Evolutionary conservation across 2,888 invertebrate species (phyloP).

Genomic region (Hypomecis punctinalis): DNA sequence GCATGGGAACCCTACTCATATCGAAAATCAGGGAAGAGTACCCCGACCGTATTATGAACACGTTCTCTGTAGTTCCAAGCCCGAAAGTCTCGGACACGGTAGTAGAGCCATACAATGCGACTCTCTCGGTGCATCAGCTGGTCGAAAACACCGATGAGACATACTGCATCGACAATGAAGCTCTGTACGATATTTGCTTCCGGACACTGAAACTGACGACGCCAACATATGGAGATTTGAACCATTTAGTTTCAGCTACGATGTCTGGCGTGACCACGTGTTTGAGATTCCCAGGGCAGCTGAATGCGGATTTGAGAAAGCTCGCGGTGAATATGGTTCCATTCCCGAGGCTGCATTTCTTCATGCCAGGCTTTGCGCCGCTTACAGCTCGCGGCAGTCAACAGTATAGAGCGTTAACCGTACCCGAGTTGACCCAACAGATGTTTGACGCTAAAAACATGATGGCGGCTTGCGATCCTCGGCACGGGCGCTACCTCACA

Average conservation of each 20-base stretch:
- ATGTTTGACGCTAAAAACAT: slow-evolving; percentile 98
- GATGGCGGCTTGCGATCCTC: slow-evolving; percentile 97
- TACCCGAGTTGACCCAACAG: slow-evolving; percentile 94
- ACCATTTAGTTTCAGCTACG: slow-evolving; percentile 78
- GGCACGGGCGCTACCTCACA: slow-evolving; percentile 94
- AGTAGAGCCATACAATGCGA: slow-evolving; percentile 87
- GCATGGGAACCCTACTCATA: slow-evolving; percentile 89
- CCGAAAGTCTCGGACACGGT: slow-evolving; percentile 92
- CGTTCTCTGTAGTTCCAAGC: slow-evolving; percentile 89
- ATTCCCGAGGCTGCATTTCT: slow-evolving; percentile 88
- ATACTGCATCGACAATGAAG: slow-evolving; percentile 91
- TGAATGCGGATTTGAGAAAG: slow-evolving; percentile 89
- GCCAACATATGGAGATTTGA: slow-evolving; percentile 91
- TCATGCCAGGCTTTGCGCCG: slow-evolving; percentile 86
- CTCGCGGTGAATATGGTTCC: slow-evolving; percentile 85
- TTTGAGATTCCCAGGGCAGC: slow-evolving; percentile 72
- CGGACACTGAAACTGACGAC: slow-evolving; percentile 89
- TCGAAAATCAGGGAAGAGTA: slow-evolving; percentile 90
- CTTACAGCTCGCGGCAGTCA: slow-evolving; percentile 93
- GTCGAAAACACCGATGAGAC: slow-evolving; percentile 88
- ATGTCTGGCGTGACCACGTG: slow-evolving; percentile 81
- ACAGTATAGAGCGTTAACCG: slow-evolving; percentile 93
- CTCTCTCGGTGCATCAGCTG: slow-evolving; percentile 87
- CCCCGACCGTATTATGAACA: slow-evolving; percentile 90
- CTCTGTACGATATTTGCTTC: slow-evolving; percentile 92